Evolutionary conservation across 2,797 vertebrate genomes (phyloP), one percentile per base, ranked within the genome.

Genomic region (Tolypeutes matacus): DNA sequence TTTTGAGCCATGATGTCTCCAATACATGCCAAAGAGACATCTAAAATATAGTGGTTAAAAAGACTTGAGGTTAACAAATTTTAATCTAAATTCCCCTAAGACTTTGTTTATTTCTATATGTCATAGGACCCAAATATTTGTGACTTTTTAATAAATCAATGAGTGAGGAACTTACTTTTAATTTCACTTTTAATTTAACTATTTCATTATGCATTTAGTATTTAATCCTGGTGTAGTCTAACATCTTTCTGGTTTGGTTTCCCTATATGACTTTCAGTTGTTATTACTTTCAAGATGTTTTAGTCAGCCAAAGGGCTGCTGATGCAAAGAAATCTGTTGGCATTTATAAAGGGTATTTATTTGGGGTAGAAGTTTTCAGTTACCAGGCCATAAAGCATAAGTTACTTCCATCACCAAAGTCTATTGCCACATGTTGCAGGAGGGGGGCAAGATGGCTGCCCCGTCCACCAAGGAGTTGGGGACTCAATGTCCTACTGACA

Each of bases 151-250:
- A 70, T 88, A 64, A 84, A 53, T 9, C 1, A 64, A 34, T 89
- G 4, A 69, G 12, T 46, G 34, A 86, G 4, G 69, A 67, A 56
- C 3, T 29, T 73, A 39, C 2, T 69, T 51, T 84, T 92, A 85
- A 46, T 84, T 58, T 72, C 29, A 46, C 2, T 69, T 51, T 84
- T 92, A 85, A 46, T 84, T 58, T 72, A 23, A 46, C 7, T 29
- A 27, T 4, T 75, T 2, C n/a, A 49, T 10, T 17, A 78, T 0
- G 0, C 11, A 75, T 0, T 31, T 84, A 17, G 3, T 42, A 7
- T 27, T 64, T 64, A 64, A 64, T 64, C 27, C 27, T 64, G 10
- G 60, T 29, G 27, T 13, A 64, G 3, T 29, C 11, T 10, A 84
- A 23, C 21, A 73, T 7, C 21, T 46, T 87, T 89, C 21, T 42